Evolutionary conservation across 2,797 vertebrate species (phyloP).

Genomic region (Smutsia gigantea): DNA sequence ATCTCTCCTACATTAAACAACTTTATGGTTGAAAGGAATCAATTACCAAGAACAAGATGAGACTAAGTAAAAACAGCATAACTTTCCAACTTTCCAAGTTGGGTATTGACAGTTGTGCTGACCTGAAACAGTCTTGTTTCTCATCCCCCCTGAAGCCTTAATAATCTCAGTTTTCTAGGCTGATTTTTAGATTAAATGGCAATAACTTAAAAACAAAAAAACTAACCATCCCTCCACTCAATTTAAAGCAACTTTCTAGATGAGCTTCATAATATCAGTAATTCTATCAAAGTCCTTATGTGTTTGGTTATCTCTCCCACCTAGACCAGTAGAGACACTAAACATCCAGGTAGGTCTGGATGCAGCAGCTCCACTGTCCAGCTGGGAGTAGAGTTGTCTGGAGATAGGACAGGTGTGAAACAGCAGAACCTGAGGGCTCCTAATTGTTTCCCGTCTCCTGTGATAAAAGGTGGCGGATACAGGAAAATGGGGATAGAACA

Average conservation of each 20-base stretch:
- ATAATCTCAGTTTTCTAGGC: slow-evolving; percentile 29
- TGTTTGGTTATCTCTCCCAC: not conserved
- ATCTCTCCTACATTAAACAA: slow-evolving; percentile 74
- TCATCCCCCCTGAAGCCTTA: not conserved
- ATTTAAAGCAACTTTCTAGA: slow-evolving; percentile 33
- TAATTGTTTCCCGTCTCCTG: slow-evolving; percentile 21
- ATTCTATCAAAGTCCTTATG: not conserved
- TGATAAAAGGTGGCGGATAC: not conserved
- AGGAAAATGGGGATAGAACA: not conserved
- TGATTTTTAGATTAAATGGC: slow-evolving; percentile 24
- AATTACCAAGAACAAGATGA: slow-evolving; percentile 79
- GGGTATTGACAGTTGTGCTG: slow-evolving; percentile 60
- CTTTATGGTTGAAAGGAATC: slow-evolving; percentile 81
- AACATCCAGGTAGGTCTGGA: not conserved
- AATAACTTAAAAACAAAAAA: not conserved
- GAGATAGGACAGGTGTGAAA: not conserved
- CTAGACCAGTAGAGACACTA: not conserved
- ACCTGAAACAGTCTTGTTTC: slow-evolving; percentile 44
- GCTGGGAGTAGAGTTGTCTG: not conserved
- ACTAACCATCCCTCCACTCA: not conserved
- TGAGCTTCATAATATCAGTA: not conserved
- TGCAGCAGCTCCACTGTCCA: not conserved
- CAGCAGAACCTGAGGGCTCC: not conserved
- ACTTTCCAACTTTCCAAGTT: slow-evolving; percentile 60
- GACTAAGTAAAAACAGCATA: slow-evolving; percentile 67